Evolutionary conservation across 2,888 invertebrate species (phyloP), one percentile per base, ranked within the genome.

Genomic region (Athetis lepigone): DNA sequence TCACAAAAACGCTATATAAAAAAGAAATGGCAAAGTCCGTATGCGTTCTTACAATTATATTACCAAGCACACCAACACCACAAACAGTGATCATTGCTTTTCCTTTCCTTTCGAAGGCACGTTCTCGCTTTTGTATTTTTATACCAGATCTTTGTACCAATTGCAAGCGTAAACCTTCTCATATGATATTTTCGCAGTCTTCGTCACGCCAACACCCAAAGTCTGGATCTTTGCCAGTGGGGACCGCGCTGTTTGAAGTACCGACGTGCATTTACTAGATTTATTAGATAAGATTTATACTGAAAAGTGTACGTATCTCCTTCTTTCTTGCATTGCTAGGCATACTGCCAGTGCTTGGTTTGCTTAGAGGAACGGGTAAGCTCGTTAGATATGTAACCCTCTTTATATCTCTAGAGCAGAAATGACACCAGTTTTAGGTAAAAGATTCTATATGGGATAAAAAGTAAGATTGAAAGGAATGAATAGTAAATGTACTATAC

Each of bases 231-330:
- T 40, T 84, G 90, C 89, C 90, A 90, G 81, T 80, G 82, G 85
- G 84, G 83, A 86, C 86, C 79, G 81, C 79, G 83, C 82, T 82
- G 82, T 85, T 84, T 87, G 87, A 88, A 86, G 85, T 73, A 76
- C 79, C 80, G 80, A 84, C 87, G 82, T 84, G 85, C 84, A 87
- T 88, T 85, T 84, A 84, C 82, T 80, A 76, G 79, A 87, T 88
- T 86, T 88, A 87, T 88, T 87, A 85, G 79, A 72, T 83, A 81
- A 83, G 80, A 77, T 79, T 86, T 86, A 84, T 84, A 86, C 84
- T 84, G 81, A 82, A 79, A 80, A 71, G 70, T 77, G 62, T 67
- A 61, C 63, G 49, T 54, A 62, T 71, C 54, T 61, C 74, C 67
- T 27, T 55, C 60, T 52, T 69, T 63, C 49, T 54, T 42, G 45